phyloP scores from a whole-genome alignment of 1,140 invertebrate genomes.

The Wasmannia auropunctata region DNA sequence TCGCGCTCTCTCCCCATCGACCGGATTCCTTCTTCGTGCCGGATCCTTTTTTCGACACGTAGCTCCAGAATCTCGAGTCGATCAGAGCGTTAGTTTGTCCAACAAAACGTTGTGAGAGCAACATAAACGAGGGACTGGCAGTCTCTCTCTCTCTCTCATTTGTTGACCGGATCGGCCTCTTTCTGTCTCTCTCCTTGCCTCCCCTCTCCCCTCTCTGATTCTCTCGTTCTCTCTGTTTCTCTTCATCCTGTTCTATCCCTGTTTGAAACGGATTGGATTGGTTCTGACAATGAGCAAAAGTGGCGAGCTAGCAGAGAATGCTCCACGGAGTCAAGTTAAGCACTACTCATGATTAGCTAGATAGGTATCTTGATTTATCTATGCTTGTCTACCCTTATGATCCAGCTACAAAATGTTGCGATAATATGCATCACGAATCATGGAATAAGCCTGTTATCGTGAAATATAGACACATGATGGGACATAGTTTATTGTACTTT shows the following conservation, averaged over 20 bases:
- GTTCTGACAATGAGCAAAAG: constrained; percentile 36
- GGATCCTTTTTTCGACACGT: constrained; percentile 27
- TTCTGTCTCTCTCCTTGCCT: background rate
- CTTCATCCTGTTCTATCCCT: background rate
- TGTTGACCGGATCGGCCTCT: constrained; percentile 6
- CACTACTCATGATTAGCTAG: constrained; percentile 65
- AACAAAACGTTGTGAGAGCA: constrained; percentile 40
- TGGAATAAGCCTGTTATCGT: constrained; percentile 18
- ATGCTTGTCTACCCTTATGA: constrained; percentile 34
- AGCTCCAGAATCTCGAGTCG: constrained; percentile 4
- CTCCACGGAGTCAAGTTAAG: constrained; percentile 45
- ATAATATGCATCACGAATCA: constrained; percentile 33
- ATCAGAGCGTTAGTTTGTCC: constrained; percentile 40
- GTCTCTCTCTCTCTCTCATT: background rate
- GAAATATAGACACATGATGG: background rate
- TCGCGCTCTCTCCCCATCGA: background rate
- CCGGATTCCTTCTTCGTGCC: background rate
- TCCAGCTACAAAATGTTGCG: constrained; percentile 23
- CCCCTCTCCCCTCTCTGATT: too few species aligned
- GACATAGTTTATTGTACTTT: background rate
- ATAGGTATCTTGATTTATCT: constrained; percentile 73
- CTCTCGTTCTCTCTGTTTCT: background rate
- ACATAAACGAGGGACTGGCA: constrained; percentile 8
- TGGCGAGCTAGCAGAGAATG: constrained; percentile 31
- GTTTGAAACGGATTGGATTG: constrained; percentile 39